Base-by-base conservation (phyloP, 2,888 invertebrate species). In the Hesperia comma region DNA sequence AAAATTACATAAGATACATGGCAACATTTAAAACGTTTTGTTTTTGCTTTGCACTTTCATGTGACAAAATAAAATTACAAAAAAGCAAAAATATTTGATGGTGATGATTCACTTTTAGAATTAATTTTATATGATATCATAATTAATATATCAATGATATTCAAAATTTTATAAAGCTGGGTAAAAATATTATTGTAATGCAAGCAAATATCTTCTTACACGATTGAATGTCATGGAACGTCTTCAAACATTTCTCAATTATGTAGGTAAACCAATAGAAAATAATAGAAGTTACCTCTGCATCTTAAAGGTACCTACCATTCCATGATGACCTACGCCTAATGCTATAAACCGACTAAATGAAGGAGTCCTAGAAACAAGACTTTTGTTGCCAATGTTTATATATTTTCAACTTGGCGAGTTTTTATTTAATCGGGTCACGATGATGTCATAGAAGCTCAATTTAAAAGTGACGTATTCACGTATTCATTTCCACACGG, bases 381-480 rank as follows among this genome's bases (percentile, higher is more conserved):
- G 21, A 7, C 21, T 54, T 15, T 43, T 8, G 5, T 46, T 26
- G 8, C 43, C 17, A 55, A 40, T 61, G 61, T 61, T 67, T 61
- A 49, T 67, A 55, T 46, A 66, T 40, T 14, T 66, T 54, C 6
- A 72, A 84, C 75, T 81, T 71, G 61, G 73, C 68, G 61, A 83
- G 57, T 19, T 84, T 79, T 69, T 72, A 74, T 71, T 77, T 84
- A 90, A 86, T 85, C 86, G 89, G 89, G 75, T 76, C 86, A 84
- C 80, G 74, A 73, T 92, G 92, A 91, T 90, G 88, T 92, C 91
- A 91, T 88, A 82, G 72, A 71, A 75, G 77, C 79, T 87, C 88
- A 90, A 88, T 90, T 90, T 90, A 90, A 87, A 86, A 80, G 87
- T 91, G 90, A 92, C 90, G 90, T 86, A 76, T 72, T 75, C 74